Evolutionary conservation across 1,140 invertebrate genomes (phyloP).

Genomic region (Sminthurinus signatus): DNA sequence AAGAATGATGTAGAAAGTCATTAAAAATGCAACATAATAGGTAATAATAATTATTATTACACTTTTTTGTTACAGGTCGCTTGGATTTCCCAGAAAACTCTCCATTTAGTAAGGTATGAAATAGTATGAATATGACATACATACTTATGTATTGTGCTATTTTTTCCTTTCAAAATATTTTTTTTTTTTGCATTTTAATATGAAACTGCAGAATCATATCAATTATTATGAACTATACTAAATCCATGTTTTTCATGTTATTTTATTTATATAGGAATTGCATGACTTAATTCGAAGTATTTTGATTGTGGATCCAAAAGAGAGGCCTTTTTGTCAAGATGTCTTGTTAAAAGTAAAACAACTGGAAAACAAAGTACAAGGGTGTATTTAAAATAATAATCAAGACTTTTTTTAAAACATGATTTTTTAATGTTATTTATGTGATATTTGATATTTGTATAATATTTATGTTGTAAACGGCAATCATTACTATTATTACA

Average conservation of each 20-base stretch:
- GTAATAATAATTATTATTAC: too few relatives aligned
- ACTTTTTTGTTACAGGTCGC: too few relatives aligned
- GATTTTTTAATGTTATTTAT: too few relatives aligned
- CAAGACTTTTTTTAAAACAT: too few relatives aligned
- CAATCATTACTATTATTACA: too few relatives aligned
- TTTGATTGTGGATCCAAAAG: slow-evolving; percentile 66
- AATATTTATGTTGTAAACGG: too few relatives aligned
- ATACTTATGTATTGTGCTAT: not conserved
- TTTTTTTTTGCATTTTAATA: slow-evolving; percentile 6
- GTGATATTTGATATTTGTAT: too few relatives aligned
- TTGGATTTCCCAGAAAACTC: slow-evolving; percentile 64
- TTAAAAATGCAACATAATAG: too few relatives aligned
- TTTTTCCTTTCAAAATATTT: not conserved
- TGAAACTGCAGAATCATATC: too few relatives aligned
- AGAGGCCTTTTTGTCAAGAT: slow-evolving; percentile 66
- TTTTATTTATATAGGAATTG: slow-evolving; percentile 52
- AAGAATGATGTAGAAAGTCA: too few relatives aligned
- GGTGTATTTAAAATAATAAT: slow-evolving; percentile 6
- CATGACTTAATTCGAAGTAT: slow-evolving; percentile 63
- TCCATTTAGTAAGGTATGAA: slow-evolving; percentile 53
- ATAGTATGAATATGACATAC: not conserved
- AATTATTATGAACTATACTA: not conserved
- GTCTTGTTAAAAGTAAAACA: slow-evolving; percentile 51
- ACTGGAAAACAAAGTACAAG: slow-evolving; percentile 21
- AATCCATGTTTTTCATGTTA: not conserved